Evolutionary conservation across 2,797 vertebrate genomes (phyloP).

Genomic region (Thripadectes ignobilis): DNA sequence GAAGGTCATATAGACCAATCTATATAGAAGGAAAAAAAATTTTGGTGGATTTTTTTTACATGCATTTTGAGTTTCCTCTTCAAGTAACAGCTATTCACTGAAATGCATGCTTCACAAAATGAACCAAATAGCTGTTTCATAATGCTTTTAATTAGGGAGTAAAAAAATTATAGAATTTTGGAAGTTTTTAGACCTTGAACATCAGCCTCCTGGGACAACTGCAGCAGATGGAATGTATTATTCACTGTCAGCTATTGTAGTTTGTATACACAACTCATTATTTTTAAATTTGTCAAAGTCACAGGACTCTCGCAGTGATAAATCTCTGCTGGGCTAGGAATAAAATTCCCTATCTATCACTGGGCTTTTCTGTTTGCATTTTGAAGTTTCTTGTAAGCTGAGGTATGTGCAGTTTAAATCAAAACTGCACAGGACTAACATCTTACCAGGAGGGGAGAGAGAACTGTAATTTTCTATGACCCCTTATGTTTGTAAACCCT

Average conservation of each 20-base stretch:
- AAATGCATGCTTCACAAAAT: neutral
- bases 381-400: neutral
- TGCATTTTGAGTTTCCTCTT: neutral
- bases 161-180: neutral
- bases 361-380: conserved; percentile 5
- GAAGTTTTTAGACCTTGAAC: conserved; percentile 54
- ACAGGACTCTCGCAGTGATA: conserved; percentile 25
- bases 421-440: neutral
- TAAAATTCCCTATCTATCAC: conserved; percentile 5
- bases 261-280: conserved; percentile 76
- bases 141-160: neutral
- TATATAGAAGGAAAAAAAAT: neutral
- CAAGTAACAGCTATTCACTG: neutral
- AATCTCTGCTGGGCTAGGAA: conserved; percentile 37
- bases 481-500: neutral
- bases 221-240: conserved; percentile 80
- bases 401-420: neutral
- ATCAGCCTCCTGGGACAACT: conserved; percentile 73
- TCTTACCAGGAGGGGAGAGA: neutral
- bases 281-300: conserved; percentile 73
- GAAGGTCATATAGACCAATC: neutral
- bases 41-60: neutral
- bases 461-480: neutral
- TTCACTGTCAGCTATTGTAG: conserved; percentile 75
- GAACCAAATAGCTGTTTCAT: neutral